These are phyloP conservation scores for Mythimna ferrago DNA, from an alignment of 2,888 invertebrate species.

Conservation along the genomic window DNA sequence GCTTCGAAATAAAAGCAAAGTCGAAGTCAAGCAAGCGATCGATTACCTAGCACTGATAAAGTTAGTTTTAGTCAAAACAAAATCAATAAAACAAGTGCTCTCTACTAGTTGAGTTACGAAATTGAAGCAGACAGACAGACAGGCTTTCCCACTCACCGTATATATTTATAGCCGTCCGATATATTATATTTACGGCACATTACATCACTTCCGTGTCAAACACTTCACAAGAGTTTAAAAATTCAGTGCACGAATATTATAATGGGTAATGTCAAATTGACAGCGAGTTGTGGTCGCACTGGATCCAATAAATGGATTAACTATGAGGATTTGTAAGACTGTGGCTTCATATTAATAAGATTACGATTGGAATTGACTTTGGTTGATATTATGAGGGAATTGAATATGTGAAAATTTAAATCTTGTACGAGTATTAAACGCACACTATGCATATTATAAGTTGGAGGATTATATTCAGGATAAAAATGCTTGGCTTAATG, in stretches of 20 bases:
- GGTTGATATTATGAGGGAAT: background rate
- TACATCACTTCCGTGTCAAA: conserved; percentile 41
- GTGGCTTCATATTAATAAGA: conserved; percentile 50
- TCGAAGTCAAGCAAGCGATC: background rate
- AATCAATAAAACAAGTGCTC: conserved; percentile 16
- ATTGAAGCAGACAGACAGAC: conserved; percentile 16
- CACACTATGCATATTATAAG: no score
- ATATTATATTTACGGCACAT: conserved; percentile 29
- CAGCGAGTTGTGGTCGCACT: background rate
- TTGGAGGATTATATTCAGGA: no score
- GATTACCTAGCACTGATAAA: background rate
- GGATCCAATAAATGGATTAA: conserved; percentile 35
- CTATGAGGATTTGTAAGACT: conserved; percentile 30
- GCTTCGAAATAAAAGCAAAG: background rate
- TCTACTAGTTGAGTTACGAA: conserved; percentile 25
- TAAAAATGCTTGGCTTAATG: no score
- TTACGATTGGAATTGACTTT: conserved; percentile 20
- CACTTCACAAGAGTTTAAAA: conserved; percentile 13
- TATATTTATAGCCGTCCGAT: conserved; percentile 31
- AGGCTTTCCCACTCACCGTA: conserved; percentile 30
- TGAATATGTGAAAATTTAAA: background rate
- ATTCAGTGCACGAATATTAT: conserved; percentile 30
- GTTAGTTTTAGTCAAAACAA: conserved; percentile 18
- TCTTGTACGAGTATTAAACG: no score
- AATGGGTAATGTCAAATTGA: conserved; percentile 10